A percentile compares a stretch with the other conserved stretches of the same genome.
Evolutionary conservation across 2,888 invertebrate species (phyloP).

Genomic region (Biston stratarius): DNA sequence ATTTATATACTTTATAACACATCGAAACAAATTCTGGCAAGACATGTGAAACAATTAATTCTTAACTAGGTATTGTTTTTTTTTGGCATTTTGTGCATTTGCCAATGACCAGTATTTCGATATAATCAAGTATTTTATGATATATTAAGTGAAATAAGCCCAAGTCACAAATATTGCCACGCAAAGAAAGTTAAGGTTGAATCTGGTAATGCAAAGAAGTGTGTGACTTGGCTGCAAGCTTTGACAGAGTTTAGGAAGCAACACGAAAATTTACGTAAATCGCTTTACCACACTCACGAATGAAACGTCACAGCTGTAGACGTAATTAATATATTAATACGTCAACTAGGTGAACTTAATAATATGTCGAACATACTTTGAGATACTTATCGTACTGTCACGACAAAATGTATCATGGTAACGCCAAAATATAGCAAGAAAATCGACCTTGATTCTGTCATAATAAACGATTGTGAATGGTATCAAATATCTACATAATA

Average conservation of each 20-base stretch:
- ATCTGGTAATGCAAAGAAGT: too few relatives aligned
- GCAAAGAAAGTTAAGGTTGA: too few relatives aligned
- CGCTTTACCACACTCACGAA: too few relatives aligned
- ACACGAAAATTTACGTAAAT: too few relatives aligned
- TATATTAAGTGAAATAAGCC: too few relatives aligned
- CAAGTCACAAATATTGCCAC: too few relatives aligned
- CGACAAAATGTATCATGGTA: slow-evolving; percentile 28
- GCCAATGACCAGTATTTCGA: too few relatives aligned
- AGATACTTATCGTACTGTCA: slow-evolving; percentile 32
- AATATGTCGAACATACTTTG: slow-evolving; percentile 15
- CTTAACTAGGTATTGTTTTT: too few relatives aligned
- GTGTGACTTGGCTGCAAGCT: too few relatives aligned
- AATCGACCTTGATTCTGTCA: slow-evolving; percentile 67
- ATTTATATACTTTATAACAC: background rate
- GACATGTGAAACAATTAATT: background rate
- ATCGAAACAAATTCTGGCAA: background rate
- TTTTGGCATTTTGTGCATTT: too few relatives aligned
- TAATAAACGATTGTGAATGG: slow-evolving; percentile 64
- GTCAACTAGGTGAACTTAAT: slow-evolving; percentile 12
- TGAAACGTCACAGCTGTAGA: background rate
- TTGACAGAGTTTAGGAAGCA: too few relatives aligned
- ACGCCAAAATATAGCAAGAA: slow-evolving; percentile 39
- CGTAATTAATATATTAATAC: background rate
- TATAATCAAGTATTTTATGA: too few relatives aligned
- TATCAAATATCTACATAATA: slow-evolving; percentile 65